Conservation (phyloP, 2,888 invertebrate species). For the Tetragonula carbonaria region DNA sequence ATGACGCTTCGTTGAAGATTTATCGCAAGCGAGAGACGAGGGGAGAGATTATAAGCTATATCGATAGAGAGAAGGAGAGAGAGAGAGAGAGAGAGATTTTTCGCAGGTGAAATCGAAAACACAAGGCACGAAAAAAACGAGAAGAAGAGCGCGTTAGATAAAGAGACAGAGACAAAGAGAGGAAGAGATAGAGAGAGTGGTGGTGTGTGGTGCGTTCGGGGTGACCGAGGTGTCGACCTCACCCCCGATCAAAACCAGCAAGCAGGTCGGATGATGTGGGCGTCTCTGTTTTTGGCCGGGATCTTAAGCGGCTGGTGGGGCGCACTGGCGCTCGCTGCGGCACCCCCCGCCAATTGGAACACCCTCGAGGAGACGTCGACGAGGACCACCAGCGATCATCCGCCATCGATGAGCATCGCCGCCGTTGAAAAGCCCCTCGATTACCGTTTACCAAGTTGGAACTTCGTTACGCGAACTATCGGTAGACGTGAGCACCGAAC, state of each 20-base stretch:
- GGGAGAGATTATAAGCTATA: background rate
- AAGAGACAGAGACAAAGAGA: conserved; percentile 1
- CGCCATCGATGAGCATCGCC: conserved; percentile 54
- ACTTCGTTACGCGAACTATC: conserved; percentile 43
- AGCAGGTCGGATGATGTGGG: conserved; percentile 82
- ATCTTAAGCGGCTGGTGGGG: conserved; percentile 83
- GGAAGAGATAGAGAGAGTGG: conserved; percentile 8
- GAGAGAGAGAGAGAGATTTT: background rate
- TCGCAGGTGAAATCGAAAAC: background rate
- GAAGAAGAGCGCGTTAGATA: background rate
- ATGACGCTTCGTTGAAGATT: conserved; percentile 31
- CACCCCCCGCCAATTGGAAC: conserved; percentile 78
- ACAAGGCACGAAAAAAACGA: background rate
- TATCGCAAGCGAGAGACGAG: background rate
- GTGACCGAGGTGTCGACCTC: conserved; percentile 74
- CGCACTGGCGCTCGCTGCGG: conserved; percentile 77
- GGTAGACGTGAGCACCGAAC: conserved; percentile 23
- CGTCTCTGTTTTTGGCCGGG: conserved; percentile 82
- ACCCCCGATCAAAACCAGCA: conserved; percentile 71
- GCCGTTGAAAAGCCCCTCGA: conserved; percentile 61
- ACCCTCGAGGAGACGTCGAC: conserved; percentile 61
- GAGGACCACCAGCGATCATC: conserved; percentile 60
- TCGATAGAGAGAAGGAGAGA: conserved; percentile 2
- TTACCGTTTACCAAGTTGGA: conserved; percentile 55
- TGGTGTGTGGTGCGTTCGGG: conserved; percentile 69